Evolutionary conservation across 2,113 vertebrate species (phyloP).

Genomic region (Orientallactaga bullata): DNA sequence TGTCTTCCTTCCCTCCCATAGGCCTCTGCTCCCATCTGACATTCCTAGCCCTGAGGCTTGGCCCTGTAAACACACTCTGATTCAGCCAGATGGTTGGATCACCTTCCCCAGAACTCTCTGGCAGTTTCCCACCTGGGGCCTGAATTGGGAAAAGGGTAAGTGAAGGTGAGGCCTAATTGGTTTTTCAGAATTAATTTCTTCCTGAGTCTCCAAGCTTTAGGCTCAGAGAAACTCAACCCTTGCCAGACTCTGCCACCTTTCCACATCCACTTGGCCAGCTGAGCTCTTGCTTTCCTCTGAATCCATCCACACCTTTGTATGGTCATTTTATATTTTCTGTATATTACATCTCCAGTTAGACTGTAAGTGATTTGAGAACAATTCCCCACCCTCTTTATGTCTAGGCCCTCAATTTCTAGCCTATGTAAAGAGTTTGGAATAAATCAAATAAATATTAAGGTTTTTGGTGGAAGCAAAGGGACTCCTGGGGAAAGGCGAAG

Average conservation of each 20-base stretch:
- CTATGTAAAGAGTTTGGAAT: not conserved
- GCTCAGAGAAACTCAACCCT: not conserved
- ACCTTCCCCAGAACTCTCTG: not conserved
- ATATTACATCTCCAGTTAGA: slow-evolving; percentile 36
- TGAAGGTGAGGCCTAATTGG: not conserved
- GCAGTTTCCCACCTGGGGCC: not conserved
- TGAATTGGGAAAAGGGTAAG: not conserved
- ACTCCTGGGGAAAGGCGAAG: not conserved
- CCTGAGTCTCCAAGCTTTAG: not conserved
- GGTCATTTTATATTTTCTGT: not conserved
- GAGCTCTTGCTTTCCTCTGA: not conserved
- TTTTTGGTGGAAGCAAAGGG: not conserved
- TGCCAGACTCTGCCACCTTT: not conserved
- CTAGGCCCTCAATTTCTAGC: not conserved
- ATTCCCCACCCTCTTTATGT: not conserved
- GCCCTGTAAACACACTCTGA: not conserved
- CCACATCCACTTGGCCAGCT: not conserved
- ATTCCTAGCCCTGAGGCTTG: not conserved
- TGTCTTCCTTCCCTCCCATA: no score
- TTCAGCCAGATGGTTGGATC: not conserved
- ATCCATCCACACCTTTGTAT: not conserved
- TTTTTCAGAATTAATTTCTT: slow-evolving; percentile 1
- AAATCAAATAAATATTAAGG: not conserved
- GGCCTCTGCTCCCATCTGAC: not conserved
- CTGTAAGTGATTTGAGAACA: not conserved